phyloP scores from a whole-genome alignment of 2,888 invertebrate genomes.

The Drosophila borealis region DNA sequence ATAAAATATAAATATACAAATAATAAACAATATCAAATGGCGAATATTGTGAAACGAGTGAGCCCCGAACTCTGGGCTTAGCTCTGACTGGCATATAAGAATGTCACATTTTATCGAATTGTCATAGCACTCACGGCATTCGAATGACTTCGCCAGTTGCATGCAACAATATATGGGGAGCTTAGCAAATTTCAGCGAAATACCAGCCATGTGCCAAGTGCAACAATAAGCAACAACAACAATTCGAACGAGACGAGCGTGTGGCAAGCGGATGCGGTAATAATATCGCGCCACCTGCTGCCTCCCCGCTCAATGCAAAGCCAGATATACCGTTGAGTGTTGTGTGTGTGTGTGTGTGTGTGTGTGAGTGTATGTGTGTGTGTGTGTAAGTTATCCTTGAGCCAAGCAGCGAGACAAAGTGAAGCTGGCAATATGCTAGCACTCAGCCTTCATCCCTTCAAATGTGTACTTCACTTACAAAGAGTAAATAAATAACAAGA shows the following conservation, averaged over 20 bases:
- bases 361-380: constrained; percentile 9
- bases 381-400: constrained; percentile 38
- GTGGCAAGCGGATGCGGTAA: constrained; percentile 46
- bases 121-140: constrained; percentile 18
- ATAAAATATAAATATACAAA: neutral
- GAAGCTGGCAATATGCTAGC: constrained; percentile 55
- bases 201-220: constrained; percentile 52
- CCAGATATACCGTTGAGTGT: neutral
- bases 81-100: constrained; percentile 9
- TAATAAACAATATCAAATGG: neutral
- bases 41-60: neutral
- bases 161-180: constrained; percentile 31
- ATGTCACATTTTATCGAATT: constrained; percentile 36
- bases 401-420: constrained; percentile 28
- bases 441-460: constrained; percentile 57
- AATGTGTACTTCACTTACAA: constrained; percentile 61
- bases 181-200: constrained; percentile 45
- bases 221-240: constrained; percentile 26
- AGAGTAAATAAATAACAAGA: constrained; percentile 67
- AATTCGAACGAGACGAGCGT: constrained; percentile 24
- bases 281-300: constrained; percentile 48
- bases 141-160: constrained; percentile 37
- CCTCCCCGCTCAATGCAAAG: constrained; percentile 8
- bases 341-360: neutral
- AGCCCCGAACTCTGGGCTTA: neutral